A percentile compares a stretch with the other conserved stretches of the same genome.
These are phyloP conservation scores for Drosophila busckii DNA, from an alignment of 1,140 invertebrate genomes.

Conservation along the genomic window DNA sequence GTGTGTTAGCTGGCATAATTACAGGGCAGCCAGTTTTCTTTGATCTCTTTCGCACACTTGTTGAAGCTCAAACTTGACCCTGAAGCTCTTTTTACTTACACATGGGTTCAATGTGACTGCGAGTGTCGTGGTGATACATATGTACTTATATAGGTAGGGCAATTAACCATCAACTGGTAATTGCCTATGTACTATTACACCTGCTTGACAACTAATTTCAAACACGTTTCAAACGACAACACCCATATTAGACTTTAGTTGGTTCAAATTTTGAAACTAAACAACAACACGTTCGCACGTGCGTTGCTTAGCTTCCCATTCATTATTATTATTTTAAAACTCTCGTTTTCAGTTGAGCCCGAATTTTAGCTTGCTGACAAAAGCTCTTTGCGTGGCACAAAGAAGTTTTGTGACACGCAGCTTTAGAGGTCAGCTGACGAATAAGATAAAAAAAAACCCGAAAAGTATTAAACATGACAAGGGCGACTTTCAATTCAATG, in stretches of 20 bases:
- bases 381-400: no score
- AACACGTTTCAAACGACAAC: constrained; percentile 31
- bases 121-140: constrained; percentile 2
- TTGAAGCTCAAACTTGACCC: constrained; percentile 50
- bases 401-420: no score
- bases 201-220: constrained; percentile 12
- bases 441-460: constrained; percentile 6
- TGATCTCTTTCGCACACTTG: neutral
- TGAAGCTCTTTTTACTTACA: constrained; percentile 53
- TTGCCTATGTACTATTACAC: no score
- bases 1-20: constrained; percentile 22
- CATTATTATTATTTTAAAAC: constrained; percentile 12
- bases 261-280: constrained; percentile 6
- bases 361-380: no score
- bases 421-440: constrained; percentile 33
- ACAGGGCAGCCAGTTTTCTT: constrained; percentile 18
- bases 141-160: no score
- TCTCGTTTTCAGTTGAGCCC: no score
- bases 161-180: constrained; percentile 42
- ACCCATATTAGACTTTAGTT: constrained; percentile 9
- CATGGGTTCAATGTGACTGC: constrained; percentile 34
- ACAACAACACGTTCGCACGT: constrained; percentile 21
- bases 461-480: constrained; percentile 26
- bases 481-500: constrained; percentile 41
- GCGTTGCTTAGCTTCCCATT: constrained; percentile 13